phyloP scores from a whole-genome alignment of 2,797 vertebrate genomes.

The Pelodytes ibericus region DNA sequence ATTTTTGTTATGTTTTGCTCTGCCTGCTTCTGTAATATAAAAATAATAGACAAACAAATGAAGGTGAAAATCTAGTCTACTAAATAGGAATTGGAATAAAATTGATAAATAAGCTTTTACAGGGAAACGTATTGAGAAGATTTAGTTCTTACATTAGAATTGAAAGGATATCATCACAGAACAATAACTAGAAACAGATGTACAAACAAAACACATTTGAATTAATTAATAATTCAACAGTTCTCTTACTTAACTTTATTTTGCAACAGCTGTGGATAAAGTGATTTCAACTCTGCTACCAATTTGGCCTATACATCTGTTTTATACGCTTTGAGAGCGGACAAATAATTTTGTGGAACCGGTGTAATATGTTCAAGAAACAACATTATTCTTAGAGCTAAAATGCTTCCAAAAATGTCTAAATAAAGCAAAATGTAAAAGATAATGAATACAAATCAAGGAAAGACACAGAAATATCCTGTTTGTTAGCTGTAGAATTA shows the following conservation, averaged over 20 bases:
- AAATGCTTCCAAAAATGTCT: not conserved
- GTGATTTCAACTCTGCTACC: conserved; percentile 48
- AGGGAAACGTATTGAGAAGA: too few species aligned
- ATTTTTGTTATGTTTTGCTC: too few species aligned
- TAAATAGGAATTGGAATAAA: too few species aligned
- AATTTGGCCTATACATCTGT: conserved; percentile 62
- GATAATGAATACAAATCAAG: not conserved
- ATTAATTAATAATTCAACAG: conserved; percentile 57
- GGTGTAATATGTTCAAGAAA: not conserved
- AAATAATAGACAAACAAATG: too few species aligned
- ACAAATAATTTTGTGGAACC: conserved; percentile 62
- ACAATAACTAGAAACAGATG: not conserved
- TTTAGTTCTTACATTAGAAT: too few species aligned
- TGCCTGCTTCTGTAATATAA: too few species aligned
- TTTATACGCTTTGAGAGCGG: conserved; percentile 57
- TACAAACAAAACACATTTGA: conserved; percentile 53
- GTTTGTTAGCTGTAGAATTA: not conserved
- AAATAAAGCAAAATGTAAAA: not conserved
- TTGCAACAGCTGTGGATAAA: conserved; percentile 59
- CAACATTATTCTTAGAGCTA: not conserved
- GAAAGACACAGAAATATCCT: not conserved
- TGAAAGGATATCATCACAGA: not conserved
- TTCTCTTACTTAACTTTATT: conserved; percentile 11
- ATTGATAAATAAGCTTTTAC: too few species aligned
- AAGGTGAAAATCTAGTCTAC: too few species aligned